Conservation (phyloP, 2,113 vertebrate species). For the Bos javanicus region DNA sequence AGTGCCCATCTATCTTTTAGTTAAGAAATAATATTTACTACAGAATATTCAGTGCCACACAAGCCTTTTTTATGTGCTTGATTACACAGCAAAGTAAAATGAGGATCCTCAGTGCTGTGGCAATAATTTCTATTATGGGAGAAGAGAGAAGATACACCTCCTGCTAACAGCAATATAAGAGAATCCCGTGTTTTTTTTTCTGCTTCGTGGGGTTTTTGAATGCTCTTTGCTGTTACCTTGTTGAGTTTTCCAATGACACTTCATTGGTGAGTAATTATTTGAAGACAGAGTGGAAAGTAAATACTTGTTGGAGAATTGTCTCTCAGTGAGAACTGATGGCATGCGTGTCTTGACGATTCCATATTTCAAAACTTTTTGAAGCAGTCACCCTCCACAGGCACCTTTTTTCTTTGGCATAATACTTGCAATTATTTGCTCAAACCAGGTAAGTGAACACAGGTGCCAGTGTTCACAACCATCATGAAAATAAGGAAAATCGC, state of each 20-base stretch:
- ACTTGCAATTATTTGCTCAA: not conserved
- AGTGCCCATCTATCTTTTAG: not conserved
- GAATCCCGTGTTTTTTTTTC: not conserved
- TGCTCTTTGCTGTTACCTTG: conserved; percentile 17
- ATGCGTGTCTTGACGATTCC: not conserved
- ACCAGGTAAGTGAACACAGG: not conserved
- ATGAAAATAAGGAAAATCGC: not conserved
- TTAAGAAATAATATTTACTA: not conserved
- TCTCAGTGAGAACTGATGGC: not conserved
- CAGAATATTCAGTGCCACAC: not conserved
- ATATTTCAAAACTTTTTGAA: not conserved
- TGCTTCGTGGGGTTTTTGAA: not conserved
- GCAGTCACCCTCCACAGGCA: not conserved
- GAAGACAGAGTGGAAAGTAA: not conserved
- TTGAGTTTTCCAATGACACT: not conserved
- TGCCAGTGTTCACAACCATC: not conserved
- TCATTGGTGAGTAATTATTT: not conserved
- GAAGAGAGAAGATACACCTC: conserved; percentile 7
- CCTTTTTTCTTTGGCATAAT: not conserved
- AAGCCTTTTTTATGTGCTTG: not conserved
- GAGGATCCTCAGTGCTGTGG: not conserved
- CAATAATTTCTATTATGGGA: not conserved
- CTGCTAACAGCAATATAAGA: not conserved
- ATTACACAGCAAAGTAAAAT: not conserved
- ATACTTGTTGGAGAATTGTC: not conserved